These are phyloP conservation scores for Tachuris rubrigastra DNA, from an alignment of 2,113 vertebrate species.

Conservation along the genomic window DNA sequence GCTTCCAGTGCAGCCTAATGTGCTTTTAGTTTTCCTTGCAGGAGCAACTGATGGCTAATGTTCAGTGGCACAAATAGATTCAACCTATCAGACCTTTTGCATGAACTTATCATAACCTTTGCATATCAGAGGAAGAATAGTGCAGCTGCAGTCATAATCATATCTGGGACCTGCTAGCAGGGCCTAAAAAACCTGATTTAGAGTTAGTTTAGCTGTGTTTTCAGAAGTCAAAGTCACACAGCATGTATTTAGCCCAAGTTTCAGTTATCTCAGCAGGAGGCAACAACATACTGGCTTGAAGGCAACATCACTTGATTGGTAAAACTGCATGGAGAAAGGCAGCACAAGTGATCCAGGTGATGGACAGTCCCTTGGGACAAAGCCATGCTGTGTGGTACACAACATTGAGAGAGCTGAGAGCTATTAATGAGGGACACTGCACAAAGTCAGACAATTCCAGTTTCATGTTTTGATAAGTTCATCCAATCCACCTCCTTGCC, in stretches of 20 bases:
- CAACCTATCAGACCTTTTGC: too few relatives aligned
- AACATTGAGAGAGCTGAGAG: background rate
- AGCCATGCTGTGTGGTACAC: rapidly evolving
- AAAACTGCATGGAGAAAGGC: background rate
- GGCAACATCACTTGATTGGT: background rate
- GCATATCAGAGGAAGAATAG: background rate
- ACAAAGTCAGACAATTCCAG: background rate
- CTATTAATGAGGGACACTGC: background rate
- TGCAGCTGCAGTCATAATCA: background rate
- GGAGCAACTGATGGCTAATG: background rate
- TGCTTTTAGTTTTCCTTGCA: background rate
- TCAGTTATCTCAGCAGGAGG: background rate
- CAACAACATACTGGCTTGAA: background rate
- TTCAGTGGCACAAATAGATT: background rate
- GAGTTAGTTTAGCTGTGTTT: background rate
- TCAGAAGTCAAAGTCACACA: background rate
- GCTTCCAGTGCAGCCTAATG: background rate
- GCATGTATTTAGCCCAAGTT: background rate
- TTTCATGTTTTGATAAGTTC: background rate
- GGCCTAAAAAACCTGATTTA: background rate
- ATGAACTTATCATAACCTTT: too few relatives aligned
- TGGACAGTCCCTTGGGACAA: background rate
- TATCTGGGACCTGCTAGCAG: background rate
- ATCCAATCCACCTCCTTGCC: background rate
- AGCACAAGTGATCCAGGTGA: rapidly evolving